Evolutionary conservation across 2,797 vertebrate species (phyloP).

Genomic region (Monodelphis domestica): DNA sequence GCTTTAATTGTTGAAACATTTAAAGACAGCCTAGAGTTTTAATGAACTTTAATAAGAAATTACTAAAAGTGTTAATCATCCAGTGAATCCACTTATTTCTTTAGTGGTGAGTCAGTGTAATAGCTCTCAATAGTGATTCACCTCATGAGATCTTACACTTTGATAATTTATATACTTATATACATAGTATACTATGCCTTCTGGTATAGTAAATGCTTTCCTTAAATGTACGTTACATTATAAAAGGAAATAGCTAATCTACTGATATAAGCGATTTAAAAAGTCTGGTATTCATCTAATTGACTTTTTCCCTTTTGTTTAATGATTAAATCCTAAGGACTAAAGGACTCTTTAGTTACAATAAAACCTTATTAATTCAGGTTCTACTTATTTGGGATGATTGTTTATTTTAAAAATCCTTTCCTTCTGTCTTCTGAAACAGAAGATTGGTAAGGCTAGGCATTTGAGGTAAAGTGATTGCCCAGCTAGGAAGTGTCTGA

Average conservation of each 20-base stretch:
- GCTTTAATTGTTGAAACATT: background rate
- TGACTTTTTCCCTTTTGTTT: conserved; percentile 29
- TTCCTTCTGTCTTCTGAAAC: too few species aligned
- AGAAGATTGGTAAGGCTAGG: too few species aligned
- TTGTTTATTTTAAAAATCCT: too few species aligned
- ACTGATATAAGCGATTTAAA: conserved; percentile 26
- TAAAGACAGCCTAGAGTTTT: background rate
- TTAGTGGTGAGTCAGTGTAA: conserved; percentile 33
- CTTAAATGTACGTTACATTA: background rate
- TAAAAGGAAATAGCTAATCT: conserved; percentile 12
- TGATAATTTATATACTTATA: conserved; percentile 37
- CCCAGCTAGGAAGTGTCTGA: too few species aligned
- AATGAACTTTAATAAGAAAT: background rate
- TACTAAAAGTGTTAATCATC: background rate
- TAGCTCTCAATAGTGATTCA: conserved; percentile 24
- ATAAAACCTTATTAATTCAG: background rate
- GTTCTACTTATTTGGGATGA: background rate
- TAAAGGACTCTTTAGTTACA: background rate
- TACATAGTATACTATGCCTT: too few species aligned
- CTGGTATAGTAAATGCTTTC: conserved; percentile 50
- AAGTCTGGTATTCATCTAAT: background rate
- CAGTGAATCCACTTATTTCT: conserved; percentile 15
- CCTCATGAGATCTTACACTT: conserved; percentile 31
- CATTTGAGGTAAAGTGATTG: too few species aligned
- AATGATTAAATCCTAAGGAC: conserved; percentile 1